A percentile compares a stretch with the other conserved stretches of the same genome.
Conservation (phyloP, 1,140 invertebrate species). For the Drosophila simulans region DNA sequence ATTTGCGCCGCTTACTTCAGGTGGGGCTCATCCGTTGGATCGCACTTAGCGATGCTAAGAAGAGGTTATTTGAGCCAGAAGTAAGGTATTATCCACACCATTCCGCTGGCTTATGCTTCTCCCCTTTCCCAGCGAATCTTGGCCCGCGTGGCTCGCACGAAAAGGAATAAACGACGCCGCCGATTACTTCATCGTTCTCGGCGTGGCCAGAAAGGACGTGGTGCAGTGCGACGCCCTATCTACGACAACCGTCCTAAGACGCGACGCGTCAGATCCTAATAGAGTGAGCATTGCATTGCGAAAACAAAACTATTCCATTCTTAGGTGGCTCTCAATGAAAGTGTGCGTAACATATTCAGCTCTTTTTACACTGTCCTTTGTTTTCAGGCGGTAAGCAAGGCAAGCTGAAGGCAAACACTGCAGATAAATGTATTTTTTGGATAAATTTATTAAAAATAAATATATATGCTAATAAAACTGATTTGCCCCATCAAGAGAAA, state of each 20-base stretch:
- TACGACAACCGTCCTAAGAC: slow-evolving; percentile 20
- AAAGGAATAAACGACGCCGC: not conserved
- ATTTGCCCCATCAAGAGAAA: too few species aligned
- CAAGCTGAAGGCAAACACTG: too few species aligned
- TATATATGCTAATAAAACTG: too few species aligned
- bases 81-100: slow-evolving; percentile 17
- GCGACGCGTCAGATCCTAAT: slow-evolving; percentile 1
- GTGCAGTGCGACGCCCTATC: slow-evolving; percentile 29
- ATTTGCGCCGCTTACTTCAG: slow-evolving; percentile 30
- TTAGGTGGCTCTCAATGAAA: too few species aligned
- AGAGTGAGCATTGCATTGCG: not conserved
- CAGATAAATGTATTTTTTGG: too few species aligned
- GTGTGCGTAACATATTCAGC: too few species aligned
- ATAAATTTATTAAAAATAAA: too few species aligned
- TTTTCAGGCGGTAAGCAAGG: too few species aligned
- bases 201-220: not conserved
- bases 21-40: slow-evolving; percentile 38
- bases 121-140: slow-evolving; percentile 31
- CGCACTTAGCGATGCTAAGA: slow-evolving; percentile 21
- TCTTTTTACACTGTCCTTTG: too few species aligned
- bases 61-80: slow-evolving; percentile 26
- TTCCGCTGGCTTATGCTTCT: not conserved
- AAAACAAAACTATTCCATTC: too few species aligned
- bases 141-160: slow-evolving; percentile 16
- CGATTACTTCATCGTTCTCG: slow-evolving; percentile 4